These are phyloP conservation scores for Chionodraco myersi DNA, from an alignment of 2,113 vertebrate species.

Conservation along the genomic window DNA sequence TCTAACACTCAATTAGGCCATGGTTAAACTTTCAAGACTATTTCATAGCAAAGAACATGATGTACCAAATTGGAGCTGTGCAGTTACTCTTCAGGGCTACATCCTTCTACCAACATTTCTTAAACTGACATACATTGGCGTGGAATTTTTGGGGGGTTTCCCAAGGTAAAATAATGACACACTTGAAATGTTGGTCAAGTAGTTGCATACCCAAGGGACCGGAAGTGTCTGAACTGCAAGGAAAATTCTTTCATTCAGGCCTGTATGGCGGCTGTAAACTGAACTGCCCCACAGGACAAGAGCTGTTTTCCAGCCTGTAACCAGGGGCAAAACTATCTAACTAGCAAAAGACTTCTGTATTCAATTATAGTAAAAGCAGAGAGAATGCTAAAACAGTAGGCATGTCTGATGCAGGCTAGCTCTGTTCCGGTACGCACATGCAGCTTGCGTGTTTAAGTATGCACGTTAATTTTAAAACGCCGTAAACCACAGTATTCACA, in stretches of 20 bases:
- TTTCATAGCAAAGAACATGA: slow-evolving; percentile 17
- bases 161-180: slow-evolving; percentile 50
- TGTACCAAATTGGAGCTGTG: background rate
- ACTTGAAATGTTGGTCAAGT: slow-evolving; percentile 55
- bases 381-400: slow-evolving; percentile 62
- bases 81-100: background rate
- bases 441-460: slow-evolving; percentile 18
- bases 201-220: slow-evolving; percentile 50
- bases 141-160: slow-evolving; percentile 26
- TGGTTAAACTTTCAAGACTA: slow-evolving; percentile 29
- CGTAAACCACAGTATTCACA: slow-evolving; percentile 28
- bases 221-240: slow-evolving; percentile 56
- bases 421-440: slow-evolving; percentile 1
- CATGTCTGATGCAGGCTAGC: slow-evolving; percentile 51
- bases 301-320: slow-evolving; percentile 73
- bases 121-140: slow-evolving; percentile 17
- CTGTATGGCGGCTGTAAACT: slow-evolving; percentile 58
- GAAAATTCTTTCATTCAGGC: slow-evolving; percentile 52
- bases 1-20: slow-evolving; percentile 1
- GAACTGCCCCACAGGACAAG: slow-evolving; percentile 64
- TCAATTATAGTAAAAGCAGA: slow-evolving; percentile 71
- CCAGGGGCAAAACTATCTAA: slow-evolving; percentile 58
- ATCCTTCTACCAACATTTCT: slow-evolving; percentile 1
- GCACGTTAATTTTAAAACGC: slow-evolving; percentile 17
- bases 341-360: slow-evolving; percentile 65